Base-by-base conservation (phyloP, 1,140 invertebrate genomes). In the Heliconius eleuchia region DNA sequence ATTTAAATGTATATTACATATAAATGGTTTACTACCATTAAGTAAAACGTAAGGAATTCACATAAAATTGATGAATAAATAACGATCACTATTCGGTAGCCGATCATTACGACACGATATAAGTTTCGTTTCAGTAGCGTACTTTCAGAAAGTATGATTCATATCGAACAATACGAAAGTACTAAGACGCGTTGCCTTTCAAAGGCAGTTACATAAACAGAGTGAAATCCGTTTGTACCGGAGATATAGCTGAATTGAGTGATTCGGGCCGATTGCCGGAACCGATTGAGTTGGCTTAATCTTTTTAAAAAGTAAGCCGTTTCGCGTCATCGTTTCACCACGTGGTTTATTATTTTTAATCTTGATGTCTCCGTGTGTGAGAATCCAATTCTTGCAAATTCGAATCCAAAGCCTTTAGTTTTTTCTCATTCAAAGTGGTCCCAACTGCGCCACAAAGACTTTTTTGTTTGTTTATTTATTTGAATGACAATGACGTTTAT, bases 91-190 rank as follows among this genome's bases (percentile, higher is more conserved):
- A 42, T 39, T 27, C 30, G 71, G 71, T 72, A 42, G 60, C 60
- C 23, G 13, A 72, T 19, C 16, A 39, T 72, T 42, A 19, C n/a
- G 37, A 42, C 30, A 72, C 71, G 11, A 30, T 37, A 71, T 9
- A 72, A 72, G 37, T 72, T 39, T 72, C 34, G 37, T 72, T 37
- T 72, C 37, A 72, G 72, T 66, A 50, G 46, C 70, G 19, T 8
- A 55, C 16, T 75, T 79, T 74, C 75, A 71, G 72, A 77, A 79
- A 77, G 78, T 74, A 74, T 77, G 81, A 74, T 77, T 79, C 75
- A 75, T 73, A 81, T 81, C 60, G 75, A 77, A 80, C 70, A 80
- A 82, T 76, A 77, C 76, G 79, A 80, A 82, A 80, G 81, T 80
- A 80, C 74, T 70, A 80, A 76, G 37, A 76, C 71, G 46, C 71